Evolutionary conservation across 2,888 invertebrate species (phyloP).

Genomic region (Panopea generosa): DNA sequence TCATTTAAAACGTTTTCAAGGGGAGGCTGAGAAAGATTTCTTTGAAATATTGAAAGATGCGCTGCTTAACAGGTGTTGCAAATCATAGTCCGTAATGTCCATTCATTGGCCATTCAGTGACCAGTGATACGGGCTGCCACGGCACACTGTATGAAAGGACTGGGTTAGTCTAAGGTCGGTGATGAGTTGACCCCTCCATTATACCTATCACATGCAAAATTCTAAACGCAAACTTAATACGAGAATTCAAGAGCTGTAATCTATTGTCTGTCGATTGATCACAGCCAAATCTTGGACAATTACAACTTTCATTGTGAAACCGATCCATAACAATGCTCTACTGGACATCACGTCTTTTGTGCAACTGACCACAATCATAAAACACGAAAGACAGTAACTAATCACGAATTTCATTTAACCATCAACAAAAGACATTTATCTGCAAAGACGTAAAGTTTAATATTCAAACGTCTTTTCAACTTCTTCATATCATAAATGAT

Average conservation of each 20-base stretch:
- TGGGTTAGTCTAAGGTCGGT: background rate
- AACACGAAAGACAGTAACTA: conserved; percentile 54
- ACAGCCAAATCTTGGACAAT: conserved; percentile 49
- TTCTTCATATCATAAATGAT: conserved; percentile 62
- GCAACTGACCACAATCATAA: conserved; percentile 63
- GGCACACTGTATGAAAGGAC: conserved; percentile 52
- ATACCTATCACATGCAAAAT: conserved; percentile 64
- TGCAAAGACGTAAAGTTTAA: conserved; percentile 65
- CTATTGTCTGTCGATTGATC: conserved; percentile 57
- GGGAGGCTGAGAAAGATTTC: conserved; percentile 42
- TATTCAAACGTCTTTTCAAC: conserved; percentile 65
- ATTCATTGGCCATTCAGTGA: conserved; percentile 49
- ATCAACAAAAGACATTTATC: conserved; percentile 66
- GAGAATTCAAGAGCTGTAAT: conserved; percentile 54
- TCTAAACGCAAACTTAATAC: conserved; percentile 42
- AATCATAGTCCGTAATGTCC: conserved; percentile 56
- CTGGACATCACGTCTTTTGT: conserved; percentile 65
- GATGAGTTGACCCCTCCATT: conserved; percentile 60
- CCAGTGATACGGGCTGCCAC: conserved; percentile 44
- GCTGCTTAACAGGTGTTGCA: conserved; percentile 61
- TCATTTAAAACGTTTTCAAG: conserved; percentile 64
- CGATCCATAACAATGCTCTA: conserved; percentile 48
- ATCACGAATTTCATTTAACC: conserved; percentile 62
- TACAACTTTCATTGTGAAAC: conserved; percentile 69
- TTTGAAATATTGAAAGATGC: conserved; percentile 65